Evolutionary conservation across 2,113 vertebrate species (phyloP).

Genomic region (Eclectus roratus): DNA sequence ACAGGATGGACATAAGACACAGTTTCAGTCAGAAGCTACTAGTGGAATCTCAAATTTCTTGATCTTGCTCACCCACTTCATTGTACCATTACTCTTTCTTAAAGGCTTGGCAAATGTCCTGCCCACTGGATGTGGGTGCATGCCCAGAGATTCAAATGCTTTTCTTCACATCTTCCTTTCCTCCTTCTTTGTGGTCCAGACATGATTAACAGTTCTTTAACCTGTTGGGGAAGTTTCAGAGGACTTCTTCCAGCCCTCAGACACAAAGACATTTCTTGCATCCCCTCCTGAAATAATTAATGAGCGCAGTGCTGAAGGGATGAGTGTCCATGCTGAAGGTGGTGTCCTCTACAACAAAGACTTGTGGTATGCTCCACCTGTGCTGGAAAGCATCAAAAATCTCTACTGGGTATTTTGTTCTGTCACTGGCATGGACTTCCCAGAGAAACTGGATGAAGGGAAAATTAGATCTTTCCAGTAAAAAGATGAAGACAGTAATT

Average conservation of each 20-base stretch:
- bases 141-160: not conserved
- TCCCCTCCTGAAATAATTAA: not conserved
- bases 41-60: not conserved
- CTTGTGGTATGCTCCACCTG: accelerated
- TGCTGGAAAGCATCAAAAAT: not conserved
- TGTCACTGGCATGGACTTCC: not conserved
- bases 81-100: not conserved
- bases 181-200: not conserved
- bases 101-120: not conserved
- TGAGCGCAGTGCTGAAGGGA: not conserved
- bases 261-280: not conserved
- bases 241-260: not conserved
- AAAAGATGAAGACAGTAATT: not conserved
- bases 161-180: not conserved
- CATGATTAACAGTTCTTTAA: not conserved
- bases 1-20: not conserved
- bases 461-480: not conserved
- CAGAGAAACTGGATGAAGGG: not conserved
- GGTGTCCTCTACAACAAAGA: not conserved
- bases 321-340: not conserved
- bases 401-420: not conserved
- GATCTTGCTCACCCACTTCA: not conserved
- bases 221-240: not conserved
- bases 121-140: not conserved
- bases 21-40: not conserved